Percentiles rank a stretch among this genome's conserved stretches.
Conservation (phyloP, 2,888 invertebrate species). For the Parnassius orleans region DNA sequence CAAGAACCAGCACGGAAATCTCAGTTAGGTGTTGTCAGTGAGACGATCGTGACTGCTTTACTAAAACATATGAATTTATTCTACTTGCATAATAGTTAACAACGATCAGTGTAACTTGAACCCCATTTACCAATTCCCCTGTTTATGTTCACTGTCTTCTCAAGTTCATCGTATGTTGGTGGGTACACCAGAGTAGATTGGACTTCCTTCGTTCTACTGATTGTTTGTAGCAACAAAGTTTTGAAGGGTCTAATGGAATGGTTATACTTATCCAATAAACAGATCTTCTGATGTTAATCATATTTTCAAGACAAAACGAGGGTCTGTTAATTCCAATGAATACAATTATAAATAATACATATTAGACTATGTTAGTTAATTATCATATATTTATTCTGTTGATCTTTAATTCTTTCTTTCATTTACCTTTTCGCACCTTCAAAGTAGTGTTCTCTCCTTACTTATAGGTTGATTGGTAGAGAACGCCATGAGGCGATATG, state of each 20-base stretch:
- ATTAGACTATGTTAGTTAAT: too few species aligned
- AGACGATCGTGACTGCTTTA: constrained; percentile 35
- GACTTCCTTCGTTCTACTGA: not conserved
- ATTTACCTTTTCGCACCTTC: too few species aligned
- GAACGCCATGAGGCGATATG: too few species aligned
- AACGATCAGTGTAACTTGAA: constrained; percentile 25
- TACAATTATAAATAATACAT: too few species aligned
- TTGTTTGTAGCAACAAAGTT: not conserved
- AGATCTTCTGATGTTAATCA: not conserved
- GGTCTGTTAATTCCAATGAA: too few species aligned
- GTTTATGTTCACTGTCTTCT: constrained; percentile 1
- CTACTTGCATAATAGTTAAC: constrained; percentile 33
- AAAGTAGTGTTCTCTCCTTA: too few species aligned
- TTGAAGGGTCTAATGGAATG: constrained; percentile 14
- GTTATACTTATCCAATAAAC: not conserved
- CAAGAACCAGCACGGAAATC: constrained; percentile 28
- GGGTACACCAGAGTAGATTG: not conserved
- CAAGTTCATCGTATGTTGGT: constrained; percentile 1
- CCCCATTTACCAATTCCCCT: not conserved
- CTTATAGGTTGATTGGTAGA: too few species aligned
- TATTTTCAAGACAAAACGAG: not conserved
- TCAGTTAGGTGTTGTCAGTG: constrained; percentile 25
- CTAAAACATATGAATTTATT: constrained; percentile 33
- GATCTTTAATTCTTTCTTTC: too few species aligned
- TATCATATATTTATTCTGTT: too few species aligned